These are phyloP conservation scores for Netelia melanura DNA, from an alignment of 2,888 invertebrate species.

Conservation along the genomic window DNA sequence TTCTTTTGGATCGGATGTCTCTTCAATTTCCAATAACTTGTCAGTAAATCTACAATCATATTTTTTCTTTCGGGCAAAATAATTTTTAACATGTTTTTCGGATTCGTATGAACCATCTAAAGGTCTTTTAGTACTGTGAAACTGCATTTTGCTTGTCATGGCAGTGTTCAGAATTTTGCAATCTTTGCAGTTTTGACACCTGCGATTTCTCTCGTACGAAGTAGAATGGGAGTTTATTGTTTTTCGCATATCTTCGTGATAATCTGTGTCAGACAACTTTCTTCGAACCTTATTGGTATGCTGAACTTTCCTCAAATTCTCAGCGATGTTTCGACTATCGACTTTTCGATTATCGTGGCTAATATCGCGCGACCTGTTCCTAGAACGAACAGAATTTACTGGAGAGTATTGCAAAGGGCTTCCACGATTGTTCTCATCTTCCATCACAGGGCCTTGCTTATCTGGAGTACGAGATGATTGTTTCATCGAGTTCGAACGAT, in stretches of 20 bases:
- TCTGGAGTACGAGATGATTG: background rate
- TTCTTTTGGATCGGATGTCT: slow-evolving; percentile 6
- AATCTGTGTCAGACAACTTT: slow-evolving; percentile 64
- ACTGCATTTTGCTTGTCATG: background rate
- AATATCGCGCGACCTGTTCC: background rate
- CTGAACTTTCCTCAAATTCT: slow-evolving; percentile 20
- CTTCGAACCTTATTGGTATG: slow-evolving; percentile 29
- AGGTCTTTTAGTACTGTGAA: background rate
- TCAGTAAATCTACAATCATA: slow-evolving; percentile 47
- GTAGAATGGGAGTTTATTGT: background rate
- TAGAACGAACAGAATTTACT: background rate
- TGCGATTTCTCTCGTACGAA: slow-evolving; percentile 22
- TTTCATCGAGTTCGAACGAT: background rate
- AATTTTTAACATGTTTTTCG: slow-evolving; percentile 17
- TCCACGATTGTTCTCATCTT: slow-evolving; percentile 3
- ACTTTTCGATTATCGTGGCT: background rate
- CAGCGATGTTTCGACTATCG: background rate
- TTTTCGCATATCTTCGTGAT: slow-evolving; percentile 29
- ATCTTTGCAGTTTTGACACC: slow-evolving; percentile 15
- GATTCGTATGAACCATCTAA: background rate
- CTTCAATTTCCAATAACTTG: slow-evolving; percentile 22
- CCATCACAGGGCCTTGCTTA: background rate
- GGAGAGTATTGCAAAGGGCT: background rate
- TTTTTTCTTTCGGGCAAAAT: background rate
- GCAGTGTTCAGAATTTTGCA: background rate